Percentiles rank a stretch among this genome's conserved stretches.
These are phyloP conservation scores for Pachypeltis micranthus DNA, from an alignment of 1,140 invertebrate species.

Conservation along the genomic window DNA sequence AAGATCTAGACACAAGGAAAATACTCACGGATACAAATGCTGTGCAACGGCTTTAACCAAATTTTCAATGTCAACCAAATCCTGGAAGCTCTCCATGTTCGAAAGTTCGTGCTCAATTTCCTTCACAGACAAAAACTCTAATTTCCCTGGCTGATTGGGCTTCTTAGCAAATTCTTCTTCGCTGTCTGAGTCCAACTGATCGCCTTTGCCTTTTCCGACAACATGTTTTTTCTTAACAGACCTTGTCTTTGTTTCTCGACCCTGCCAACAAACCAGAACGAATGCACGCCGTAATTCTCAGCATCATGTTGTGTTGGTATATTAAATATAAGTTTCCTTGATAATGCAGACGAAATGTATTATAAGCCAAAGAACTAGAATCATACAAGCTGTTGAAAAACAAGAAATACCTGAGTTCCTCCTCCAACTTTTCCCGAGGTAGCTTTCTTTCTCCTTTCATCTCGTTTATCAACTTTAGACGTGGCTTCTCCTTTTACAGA, in stretches of 20 bases:
- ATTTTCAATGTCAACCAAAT: constrained; percentile 35
- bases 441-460: constrained; percentile 80
- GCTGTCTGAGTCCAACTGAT: constrained; percentile 43
- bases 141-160: constrained; percentile 35
- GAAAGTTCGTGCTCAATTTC: constrained; percentile 56
- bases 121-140: constrained; percentile 52
- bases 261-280: constrained; percentile 39
- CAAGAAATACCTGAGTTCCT: constrained; percentile 62
- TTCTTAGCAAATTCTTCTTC: constrained; percentile 33
- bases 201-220: constrained; percentile 38
- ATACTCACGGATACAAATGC: constrained; percentile 45
- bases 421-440: constrained; percentile 74
- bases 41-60: constrained; percentile 36
- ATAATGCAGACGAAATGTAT: neutral
- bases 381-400: neutral
- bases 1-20: constrained; percentile 11
- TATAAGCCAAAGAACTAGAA: neutral
- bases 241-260: constrained; percentile 90
- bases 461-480: constrained; percentile 60
- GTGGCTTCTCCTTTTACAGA: constrained; percentile 38
- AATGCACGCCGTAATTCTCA: too few species aligned
- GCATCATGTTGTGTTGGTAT: too few species aligned
- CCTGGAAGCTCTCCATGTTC: constrained; percentile 39
- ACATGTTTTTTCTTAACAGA: constrained; percentile 68
- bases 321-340: neutral